Evolutionary conservation across 2,888 invertebrate genomes (phyloP).

Genomic region (Apocheima hispidaria): DNA sequence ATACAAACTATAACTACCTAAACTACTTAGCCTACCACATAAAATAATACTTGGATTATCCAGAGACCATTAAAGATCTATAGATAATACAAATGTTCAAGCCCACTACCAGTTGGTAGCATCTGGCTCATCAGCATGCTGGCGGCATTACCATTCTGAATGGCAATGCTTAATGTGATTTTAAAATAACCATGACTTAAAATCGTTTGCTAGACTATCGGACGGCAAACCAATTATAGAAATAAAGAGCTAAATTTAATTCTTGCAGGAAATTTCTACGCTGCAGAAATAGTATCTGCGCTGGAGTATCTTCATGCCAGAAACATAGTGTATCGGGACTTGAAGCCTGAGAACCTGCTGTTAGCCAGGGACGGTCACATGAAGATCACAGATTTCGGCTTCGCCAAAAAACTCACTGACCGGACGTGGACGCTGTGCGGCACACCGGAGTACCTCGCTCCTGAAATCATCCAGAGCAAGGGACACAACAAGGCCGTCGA

Average conservation of each 20-base stretch:
- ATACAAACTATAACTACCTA: no score
- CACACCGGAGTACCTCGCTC: constrained; percentile 98
- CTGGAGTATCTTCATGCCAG: constrained; percentile 97
- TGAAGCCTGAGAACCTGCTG: constrained; percentile 97
- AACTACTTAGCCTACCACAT: no score
- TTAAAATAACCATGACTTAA: not conserved
- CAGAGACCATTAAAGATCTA: no score
- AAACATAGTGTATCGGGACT: constrained; percentile 94
- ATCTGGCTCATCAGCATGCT: no score
- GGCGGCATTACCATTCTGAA: no score
- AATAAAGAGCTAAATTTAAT: constrained; percentile 17
- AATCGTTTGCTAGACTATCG: not conserved
- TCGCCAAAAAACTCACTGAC: constrained; percentile 97
- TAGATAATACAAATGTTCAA: no score
- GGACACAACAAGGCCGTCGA: constrained; percentile 99
- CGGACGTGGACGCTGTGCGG: constrained; percentile 99
- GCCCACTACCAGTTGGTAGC: no score
- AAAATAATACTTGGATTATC: no score
- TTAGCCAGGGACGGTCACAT: constrained; percentile 97
- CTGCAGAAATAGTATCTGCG: constrained; percentile 97
- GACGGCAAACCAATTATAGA: not conserved
- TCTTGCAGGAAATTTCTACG: constrained; percentile 93
- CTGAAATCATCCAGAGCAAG: constrained; percentile 98
- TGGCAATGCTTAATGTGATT: not conserved
- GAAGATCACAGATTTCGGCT: constrained; percentile 99